phyloP scores from a whole-genome alignment of 2,797 vertebrate species.

The Corythornis leucogaster region DNA sequence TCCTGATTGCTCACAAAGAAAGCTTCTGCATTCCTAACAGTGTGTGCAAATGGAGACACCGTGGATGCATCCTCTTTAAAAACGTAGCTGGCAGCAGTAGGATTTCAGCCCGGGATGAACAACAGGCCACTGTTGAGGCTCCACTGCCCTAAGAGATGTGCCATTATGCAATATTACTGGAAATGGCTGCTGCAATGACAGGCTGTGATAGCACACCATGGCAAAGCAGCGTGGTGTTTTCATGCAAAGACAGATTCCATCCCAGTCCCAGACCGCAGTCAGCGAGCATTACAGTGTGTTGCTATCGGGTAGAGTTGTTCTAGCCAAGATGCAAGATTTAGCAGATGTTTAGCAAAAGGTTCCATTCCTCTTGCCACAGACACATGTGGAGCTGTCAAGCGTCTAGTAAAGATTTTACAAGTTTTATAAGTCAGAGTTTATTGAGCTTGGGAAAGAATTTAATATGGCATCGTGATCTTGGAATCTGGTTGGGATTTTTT shows the following conservation, averaged over 20 bases:
- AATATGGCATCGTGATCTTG: conserved; percentile 70
- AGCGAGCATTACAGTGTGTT: background rate
- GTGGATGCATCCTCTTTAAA: background rate
- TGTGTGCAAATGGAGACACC: accelerated
- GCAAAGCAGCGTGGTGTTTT: conserved; percentile 8
- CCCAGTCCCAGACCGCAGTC: background rate
- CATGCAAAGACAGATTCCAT: conserved; percentile 3
- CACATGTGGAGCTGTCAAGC: conserved; percentile 76
- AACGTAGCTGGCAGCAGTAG: background rate
- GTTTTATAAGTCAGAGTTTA: conserved; percentile 79
- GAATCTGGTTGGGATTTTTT: conserved; percentile 16
- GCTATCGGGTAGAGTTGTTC: conserved; percentile 39
- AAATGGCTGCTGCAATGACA: background rate
- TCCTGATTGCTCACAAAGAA: background rate
- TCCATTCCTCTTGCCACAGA: conserved; percentile 76
- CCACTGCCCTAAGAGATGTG: background rate
- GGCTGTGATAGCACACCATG: background rate
- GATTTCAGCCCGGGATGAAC: background rate
- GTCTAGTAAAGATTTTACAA: conserved; percentile 80
- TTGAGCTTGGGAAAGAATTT: conserved; percentile 75
- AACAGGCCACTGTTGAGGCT: background rate
- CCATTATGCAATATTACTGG: background rate
- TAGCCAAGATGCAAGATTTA: conserved; percentile 71
- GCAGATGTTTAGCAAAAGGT: conserved; percentile 80
- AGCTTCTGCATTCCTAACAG: background rate